phyloP scores from a whole-genome alignment of 2,888 invertebrate genomes.

The Chesias legatella region DNA sequence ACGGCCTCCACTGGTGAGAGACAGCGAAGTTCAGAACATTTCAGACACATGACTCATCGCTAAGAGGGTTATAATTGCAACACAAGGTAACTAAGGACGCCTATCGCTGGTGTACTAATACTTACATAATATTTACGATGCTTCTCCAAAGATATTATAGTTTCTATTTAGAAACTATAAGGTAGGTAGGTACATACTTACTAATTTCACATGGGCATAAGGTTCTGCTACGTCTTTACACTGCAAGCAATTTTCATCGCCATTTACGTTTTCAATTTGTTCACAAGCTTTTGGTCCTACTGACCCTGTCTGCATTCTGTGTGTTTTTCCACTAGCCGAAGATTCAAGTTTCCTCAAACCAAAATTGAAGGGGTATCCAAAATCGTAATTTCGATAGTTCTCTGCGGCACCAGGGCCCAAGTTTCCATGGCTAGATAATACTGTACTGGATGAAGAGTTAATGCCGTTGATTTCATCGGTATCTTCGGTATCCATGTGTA shows the following conservation, averaged over 20 bases:
- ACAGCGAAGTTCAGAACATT: too few species aligned
- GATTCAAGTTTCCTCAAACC: slow-evolving; percentile 4
- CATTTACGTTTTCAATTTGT: slow-evolving; percentile 3
- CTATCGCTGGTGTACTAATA: too few species aligned
- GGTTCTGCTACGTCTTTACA: slow-evolving; percentile 27
- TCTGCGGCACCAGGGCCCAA: slow-evolving; percentile 4
- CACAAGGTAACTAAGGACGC: too few species aligned
- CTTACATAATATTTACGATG: too few species aligned
- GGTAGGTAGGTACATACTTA: too few species aligned
- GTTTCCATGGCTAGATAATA: slow-evolving; percentile 1
- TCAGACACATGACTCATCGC: too few species aligned
- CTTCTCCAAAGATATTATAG: neutral
- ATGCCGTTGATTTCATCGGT: slow-evolving; percentile 12
- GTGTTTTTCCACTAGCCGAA: neutral
- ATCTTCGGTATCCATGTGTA: slow-evolving; percentile 17
- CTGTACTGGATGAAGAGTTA: slow-evolving; percentile 9
- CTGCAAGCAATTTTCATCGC: slow-evolving; percentile 15
- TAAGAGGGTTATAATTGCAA: too few species aligned
- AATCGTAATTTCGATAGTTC: slow-evolving; percentile 13
- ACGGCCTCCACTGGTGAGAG: too few species aligned
- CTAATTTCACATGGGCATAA: slow-evolving; percentile 37
- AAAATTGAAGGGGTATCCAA: slow-evolving; percentile 11
- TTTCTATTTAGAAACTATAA: neutral
- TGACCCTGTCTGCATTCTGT: slow-evolving; percentile 2
- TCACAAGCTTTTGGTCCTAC: neutral